Percentiles rank a stretch among this genome's conserved stretches.
phyloP scores from a whole-genome alignment of 1,140 invertebrate genomes.

The Aethina tumida region DNA sequence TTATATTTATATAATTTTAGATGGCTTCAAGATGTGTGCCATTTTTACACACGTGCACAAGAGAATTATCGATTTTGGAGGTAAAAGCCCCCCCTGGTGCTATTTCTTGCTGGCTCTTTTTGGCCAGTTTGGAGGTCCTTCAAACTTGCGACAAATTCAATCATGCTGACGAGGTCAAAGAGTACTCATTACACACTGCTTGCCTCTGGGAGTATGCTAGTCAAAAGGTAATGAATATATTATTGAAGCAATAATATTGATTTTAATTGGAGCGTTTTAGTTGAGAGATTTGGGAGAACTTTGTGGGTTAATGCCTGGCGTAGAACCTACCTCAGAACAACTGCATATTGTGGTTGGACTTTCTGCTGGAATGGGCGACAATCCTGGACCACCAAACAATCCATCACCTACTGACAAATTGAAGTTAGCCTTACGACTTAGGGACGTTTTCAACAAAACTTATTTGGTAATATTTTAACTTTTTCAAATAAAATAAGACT shows the following conservation, averaged over 20 bases:
- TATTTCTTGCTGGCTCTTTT: conserved; percentile 85
- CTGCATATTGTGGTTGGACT: conserved; percentile 82
- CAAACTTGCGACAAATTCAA: conserved; percentile 62
- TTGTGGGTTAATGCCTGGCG: conserved; percentile 84
- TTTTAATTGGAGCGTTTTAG: conserved; percentile 39
- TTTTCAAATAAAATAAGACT: background rate
- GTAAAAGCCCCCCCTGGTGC: conserved; percentile 70
- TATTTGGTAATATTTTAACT: conserved; percentile 54
- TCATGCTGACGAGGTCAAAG: conserved; percentile 55
- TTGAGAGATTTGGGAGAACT: conserved; percentile 76
- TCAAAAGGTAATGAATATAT: conserved; percentile 61
- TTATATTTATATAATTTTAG: conserved; percentile 37
- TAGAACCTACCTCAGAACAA: conserved; percentile 74
- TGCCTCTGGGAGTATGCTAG: conserved; percentile 86
- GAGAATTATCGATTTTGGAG: conserved; percentile 71
- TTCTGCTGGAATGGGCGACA: conserved; percentile 79
- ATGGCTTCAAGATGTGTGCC: conserved; percentile 74
- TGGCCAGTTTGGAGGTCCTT: conserved; percentile 83
- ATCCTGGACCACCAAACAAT: conserved; percentile 39
- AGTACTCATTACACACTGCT: conserved; percentile 81
- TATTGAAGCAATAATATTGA: background rate
- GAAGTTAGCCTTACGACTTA: conserved; percentile 84
- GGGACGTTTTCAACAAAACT: conserved; percentile 79
- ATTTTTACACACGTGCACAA: conserved; percentile 77
- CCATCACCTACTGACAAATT: conserved; percentile 73